These are phyloP conservation scores for Mormyrus iriodes DNA, from an alignment of 2,113 vertebrate genomes.

Conservation along the genomic window DNA sequence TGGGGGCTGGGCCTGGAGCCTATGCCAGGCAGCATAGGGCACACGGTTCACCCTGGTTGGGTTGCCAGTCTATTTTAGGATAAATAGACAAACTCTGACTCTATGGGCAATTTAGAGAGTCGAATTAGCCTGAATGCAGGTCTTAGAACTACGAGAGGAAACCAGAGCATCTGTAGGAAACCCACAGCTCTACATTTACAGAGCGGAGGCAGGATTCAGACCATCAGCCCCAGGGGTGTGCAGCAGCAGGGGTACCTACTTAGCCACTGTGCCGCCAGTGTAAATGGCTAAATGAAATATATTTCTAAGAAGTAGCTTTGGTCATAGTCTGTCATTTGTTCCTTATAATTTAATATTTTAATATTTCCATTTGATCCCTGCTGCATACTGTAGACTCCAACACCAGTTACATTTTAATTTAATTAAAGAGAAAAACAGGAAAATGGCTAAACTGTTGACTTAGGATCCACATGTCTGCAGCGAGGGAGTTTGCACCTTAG, in stretches of 20 bases:
- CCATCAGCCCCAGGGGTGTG: background rate
- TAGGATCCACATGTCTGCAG: background rate
- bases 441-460: slow-evolving; percentile 6
- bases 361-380: background rate
- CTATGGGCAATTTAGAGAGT: background rate
- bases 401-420: background rate
- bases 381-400: background rate
- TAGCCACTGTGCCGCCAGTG: background rate
- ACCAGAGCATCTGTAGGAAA: background rate
- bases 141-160: background rate
- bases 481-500: background rate
- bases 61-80: background rate
- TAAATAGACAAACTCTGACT: background rate
- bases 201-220: background rate
- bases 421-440: background rate
- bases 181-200: background rate
- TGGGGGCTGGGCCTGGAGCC: background rate
- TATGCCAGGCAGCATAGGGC: background rate
- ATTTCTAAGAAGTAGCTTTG: background rate
- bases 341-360: background rate
- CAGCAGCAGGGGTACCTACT: background rate
- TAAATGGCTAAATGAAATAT: background rate
- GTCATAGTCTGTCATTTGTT: background rate
- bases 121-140: background rate
- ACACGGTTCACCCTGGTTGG: background rate